These are phyloP conservation scores for Norana najaformis DNA, from an alignment of 2,888 invertebrate genomes.

Conservation along the genomic window DNA sequence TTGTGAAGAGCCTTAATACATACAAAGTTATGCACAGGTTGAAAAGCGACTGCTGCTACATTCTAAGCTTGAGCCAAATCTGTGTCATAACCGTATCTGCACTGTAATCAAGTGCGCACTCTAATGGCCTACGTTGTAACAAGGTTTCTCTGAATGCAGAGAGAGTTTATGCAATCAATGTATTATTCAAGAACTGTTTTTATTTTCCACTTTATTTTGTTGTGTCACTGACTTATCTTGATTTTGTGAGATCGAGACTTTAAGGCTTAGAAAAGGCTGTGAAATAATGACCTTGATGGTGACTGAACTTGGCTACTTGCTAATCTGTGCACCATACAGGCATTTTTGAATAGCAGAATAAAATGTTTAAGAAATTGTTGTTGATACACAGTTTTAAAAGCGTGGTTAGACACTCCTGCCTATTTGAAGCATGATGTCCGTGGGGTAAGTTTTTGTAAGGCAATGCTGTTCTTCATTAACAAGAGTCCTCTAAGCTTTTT, in stretches of 20 bases:
- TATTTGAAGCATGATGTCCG: too few relatives aligned
- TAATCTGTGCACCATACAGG: not conserved
- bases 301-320: not conserved
- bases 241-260: not conserved
- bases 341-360: not conserved
- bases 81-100: not conserved
- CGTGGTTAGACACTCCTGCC: not conserved
- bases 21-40: not conserved
- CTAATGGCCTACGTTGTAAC: not conserved
- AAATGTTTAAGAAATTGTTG: too few relatives aligned
- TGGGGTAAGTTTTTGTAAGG: not conserved
- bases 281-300: not conserved
- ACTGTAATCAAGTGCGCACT: not conserved
- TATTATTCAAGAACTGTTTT: not conserved
- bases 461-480: not conserved
- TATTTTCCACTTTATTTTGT: not conserved
- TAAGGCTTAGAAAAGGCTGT: not conserved
- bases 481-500: not conserved
- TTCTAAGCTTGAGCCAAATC: not conserved
- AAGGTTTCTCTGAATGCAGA: not conserved
- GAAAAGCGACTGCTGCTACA: not conserved
- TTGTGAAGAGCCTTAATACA: not conserved
- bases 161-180: not conserved
- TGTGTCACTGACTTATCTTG: not conserved
- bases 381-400: not conserved